phyloP scores from a whole-genome alignment of 2,888 invertebrate genomes.

The Portevinia maculata region DNA sequence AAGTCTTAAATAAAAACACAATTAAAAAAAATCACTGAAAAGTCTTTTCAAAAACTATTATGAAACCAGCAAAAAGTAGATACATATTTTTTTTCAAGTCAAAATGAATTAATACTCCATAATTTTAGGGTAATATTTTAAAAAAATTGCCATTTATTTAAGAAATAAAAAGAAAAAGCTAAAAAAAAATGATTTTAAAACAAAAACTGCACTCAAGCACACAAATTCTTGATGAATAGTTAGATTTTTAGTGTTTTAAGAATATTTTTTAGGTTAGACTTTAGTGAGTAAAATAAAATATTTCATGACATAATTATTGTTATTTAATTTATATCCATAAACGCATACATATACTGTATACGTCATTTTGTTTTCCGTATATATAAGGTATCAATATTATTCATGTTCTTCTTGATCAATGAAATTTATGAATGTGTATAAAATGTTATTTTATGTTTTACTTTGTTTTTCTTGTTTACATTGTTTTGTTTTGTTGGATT shows the following conservation, averaged over 20 bases:
- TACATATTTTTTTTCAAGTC: constrained; percentile 34
- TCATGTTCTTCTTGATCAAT: constrained; percentile 1
- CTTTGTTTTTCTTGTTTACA: constrained; percentile 20
- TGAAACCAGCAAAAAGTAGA: constrained; percentile 5
- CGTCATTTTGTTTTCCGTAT: constrained; percentile 44
- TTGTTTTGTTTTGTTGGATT: background rate
- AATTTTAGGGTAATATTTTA: constrained; percentile 36
- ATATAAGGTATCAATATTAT: constrained; percentile 67
- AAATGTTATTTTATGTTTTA: constrained; percentile 26
- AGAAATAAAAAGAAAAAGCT: constrained; percentile 12
- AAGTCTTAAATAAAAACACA: constrained; percentile 45
- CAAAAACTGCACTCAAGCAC: constrained; percentile 58
- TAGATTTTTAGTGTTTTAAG: constrained; percentile 70
- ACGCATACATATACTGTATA: constrained; percentile 18
- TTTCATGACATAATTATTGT: constrained; percentile 49
- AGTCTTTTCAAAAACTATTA: constrained; percentile 38
- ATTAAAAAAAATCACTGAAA: constrained; percentile 39
- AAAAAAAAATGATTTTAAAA: constrained; percentile 38
- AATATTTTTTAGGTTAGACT: constrained; percentile 67
- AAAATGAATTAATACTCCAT: constrained; percentile 49
- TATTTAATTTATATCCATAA: constrained; percentile 46
- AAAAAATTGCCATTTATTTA: constrained; percentile 51
- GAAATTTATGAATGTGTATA: constrained; percentile 36
- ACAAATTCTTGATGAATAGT: constrained; percentile 67
- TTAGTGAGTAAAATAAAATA: constrained; percentile 63